phyloP scores from a whole-genome alignment of 2,113 vertebrate genomes.

The Macrotus californicus region DNA sequence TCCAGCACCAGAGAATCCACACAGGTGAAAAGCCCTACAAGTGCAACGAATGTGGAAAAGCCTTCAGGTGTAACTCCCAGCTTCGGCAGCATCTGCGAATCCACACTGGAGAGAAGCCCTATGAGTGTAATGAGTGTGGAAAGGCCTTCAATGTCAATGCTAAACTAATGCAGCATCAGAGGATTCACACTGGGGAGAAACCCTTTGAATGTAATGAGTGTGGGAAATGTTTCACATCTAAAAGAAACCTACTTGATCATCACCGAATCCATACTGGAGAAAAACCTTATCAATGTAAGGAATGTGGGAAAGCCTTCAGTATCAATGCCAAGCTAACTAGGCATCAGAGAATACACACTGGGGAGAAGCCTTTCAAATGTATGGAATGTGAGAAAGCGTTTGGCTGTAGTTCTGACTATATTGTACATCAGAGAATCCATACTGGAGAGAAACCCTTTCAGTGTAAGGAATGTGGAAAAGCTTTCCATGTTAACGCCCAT shows the following conservation, averaged over 20 bases:
- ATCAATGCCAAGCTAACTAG: conserved; percentile 71
- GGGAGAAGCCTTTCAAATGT: conserved; percentile 66
- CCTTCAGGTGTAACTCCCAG: conserved; percentile 74
- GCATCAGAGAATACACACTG: conserved; percentile 73
- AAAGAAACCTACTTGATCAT: conserved; percentile 68
- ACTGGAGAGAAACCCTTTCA: conserved; percentile 68
- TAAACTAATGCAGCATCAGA: conserved; percentile 70
- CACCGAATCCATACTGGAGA: conserved; percentile 72
- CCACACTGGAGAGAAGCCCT: conserved; percentile 77
- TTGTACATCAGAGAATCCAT: conserved; percentile 62
- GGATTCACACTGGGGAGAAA: conserved; percentile 74
- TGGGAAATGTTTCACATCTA: conserved; percentile 68
- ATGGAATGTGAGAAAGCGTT: conserved; percentile 55
- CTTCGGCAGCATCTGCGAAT: conserved; percentile 73
- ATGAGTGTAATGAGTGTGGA: conserved; percentile 71
- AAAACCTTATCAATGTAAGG: conserved; percentile 61
- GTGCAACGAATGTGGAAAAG: conserved; percentile 74
- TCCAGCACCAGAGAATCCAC: conserved; percentile 69
- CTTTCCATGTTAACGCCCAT: conserved; percentile 66
- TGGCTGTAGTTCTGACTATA: conserved; percentile 54
- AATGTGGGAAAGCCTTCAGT: conserved; percentile 70
- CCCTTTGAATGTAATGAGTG: conserved; percentile 71
- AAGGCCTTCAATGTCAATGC: conserved; percentile 76
- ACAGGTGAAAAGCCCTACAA: conserved; percentile 74
- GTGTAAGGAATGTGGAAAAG: conserved; percentile 64